phyloP scores from a whole-genome alignment of 2,113 vertebrate species.

The Perognathus longimembris region DNA sequence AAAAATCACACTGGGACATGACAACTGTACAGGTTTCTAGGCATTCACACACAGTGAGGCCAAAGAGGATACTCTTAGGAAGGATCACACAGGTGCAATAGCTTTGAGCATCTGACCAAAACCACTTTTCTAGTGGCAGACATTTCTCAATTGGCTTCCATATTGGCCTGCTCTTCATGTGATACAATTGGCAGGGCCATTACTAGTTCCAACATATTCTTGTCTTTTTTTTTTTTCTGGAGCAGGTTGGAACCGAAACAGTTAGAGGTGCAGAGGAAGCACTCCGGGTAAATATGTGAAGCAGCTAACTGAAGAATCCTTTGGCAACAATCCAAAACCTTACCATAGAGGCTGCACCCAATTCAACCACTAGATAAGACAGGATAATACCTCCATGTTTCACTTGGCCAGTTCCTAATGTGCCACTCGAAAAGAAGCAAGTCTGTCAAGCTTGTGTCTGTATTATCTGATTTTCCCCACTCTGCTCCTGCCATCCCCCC shows the following conservation, averaged over 20 bases:
- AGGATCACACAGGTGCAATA: too few relatives aligned
- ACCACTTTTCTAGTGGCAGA: background rate
- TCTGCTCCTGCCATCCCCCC: conserved; percentile 69
- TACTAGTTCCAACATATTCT: background rate
- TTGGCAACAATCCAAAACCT: conserved; percentile 72
- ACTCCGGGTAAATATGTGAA: background rate
- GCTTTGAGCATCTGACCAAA: background rate
- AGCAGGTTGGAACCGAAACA: background rate
- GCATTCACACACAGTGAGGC: too few relatives aligned
- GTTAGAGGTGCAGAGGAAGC: conserved; percentile 1
- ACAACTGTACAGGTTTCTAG: too few relatives aligned
- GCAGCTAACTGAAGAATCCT: conserved; percentile 18
- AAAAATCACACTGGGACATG: too few relatives aligned
- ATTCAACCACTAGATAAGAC: conserved; percentile 79
- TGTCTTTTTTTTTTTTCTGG: conserved; percentile 7
- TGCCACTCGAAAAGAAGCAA: conserved; percentile 74
- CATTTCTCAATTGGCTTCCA: conserved; percentile 26
- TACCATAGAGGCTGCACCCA: conserved; percentile 79
- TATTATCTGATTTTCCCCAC: conserved; percentile 78
- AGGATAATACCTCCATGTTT: conserved; percentile 83
- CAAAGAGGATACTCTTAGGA: too few relatives aligned
- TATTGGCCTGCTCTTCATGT: background rate
- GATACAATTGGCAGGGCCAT: background rate
- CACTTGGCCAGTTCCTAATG: conserved; percentile 86
- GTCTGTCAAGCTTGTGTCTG: conserved; percentile 81